Evolutionary conservation across 64 coral and sea anemone species (phyloP), one percentile per base, ranked within the genome.

Genomic region (Orbicella faveolata): DNA sequence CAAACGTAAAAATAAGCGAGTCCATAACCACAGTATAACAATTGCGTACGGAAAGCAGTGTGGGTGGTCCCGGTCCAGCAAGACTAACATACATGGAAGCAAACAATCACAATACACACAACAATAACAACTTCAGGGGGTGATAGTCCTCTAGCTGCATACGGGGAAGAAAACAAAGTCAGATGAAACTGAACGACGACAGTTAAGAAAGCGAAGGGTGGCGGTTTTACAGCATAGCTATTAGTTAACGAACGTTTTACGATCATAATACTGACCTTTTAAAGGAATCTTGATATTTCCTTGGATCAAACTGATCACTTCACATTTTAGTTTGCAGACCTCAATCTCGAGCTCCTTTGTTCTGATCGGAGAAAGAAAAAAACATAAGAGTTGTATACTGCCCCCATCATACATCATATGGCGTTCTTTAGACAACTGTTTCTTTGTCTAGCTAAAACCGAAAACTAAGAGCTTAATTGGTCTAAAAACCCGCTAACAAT

Each of bases 261-360:
- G 35, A 57, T 88, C 19, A 19, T 7, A 26, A 6, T 65, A 34
- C 76, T 79, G 52, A 97, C 95, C 95, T 77, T 97, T 97, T 52
- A 97, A 86, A n/a, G 95, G 95, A 20, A 97, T 85, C 37, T 97
- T 93, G 73, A 97, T 97, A 4, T 77, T 97, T 39, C 88, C 91
- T 76, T 97, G 95, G 34, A 97, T 97, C 61, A 97, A 90, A 70
- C 89, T 97, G 36, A 97, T 90, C 2, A 97, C 95, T 88, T 97
- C 95, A 91, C 95, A 97, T 55, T 97, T 97, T 12, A 97, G 78
- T 84, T 90, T 93, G 78, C 95, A 90, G 11, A 97, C 95, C 78
- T 97, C 95, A 2, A 90, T 89, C 63, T 97, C 95, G 2, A 94
- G 76, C 4, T 97, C 95, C 70, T 92, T 88, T 79, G 90, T 97